These are phyloP conservation scores for Ryuthela nishihirai DNA, from an alignment of 2,888 invertebrate species.

Conservation along the genomic window DNA sequence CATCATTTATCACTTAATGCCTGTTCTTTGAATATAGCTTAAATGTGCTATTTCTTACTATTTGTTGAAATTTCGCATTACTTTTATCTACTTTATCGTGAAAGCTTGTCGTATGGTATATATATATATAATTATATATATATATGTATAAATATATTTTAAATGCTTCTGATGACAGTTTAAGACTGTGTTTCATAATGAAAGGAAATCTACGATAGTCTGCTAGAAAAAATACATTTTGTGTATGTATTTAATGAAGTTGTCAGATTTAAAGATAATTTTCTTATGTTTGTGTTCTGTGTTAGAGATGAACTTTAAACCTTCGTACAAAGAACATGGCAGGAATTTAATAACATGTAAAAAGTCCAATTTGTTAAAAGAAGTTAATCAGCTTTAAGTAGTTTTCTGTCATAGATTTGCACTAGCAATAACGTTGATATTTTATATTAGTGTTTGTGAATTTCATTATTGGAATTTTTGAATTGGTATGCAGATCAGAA, in stretches of 20 bases:
- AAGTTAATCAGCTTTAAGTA: conserved; percentile 31
- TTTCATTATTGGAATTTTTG: conserved; percentile 33
- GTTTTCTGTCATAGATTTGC: conserved; percentile 36
- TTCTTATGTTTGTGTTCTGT: conserved; percentile 15
- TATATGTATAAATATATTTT: conserved; percentile 21
- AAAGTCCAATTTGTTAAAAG: conserved; percentile 36
- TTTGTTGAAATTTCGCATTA: too few relatives aligned
- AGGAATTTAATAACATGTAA: conserved; percentile 34
- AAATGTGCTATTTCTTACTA: too few relatives aligned
- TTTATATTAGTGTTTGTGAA: conserved; percentile 37
- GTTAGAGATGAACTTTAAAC: conserved; percentile 21
- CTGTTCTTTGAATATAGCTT: too few relatives aligned
- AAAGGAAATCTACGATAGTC: too few relatives aligned
- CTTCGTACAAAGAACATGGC: conserved; percentile 30
- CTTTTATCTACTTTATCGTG: too few relatives aligned
- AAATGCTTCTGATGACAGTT: conserved; percentile 7
- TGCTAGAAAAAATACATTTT: conserved; percentile 4
- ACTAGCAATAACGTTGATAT: conserved; percentile 38
- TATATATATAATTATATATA: conserved; percentile 13
- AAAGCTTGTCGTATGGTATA: conserved; percentile 19
- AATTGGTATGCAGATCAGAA: conserved; percentile 29
- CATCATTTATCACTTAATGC: too few relatives aligned
- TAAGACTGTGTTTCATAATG: background rate
- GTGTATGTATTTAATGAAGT: conserved; percentile 7
- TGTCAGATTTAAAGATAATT: background rate